phyloP scores from a whole-genome alignment of 2,797 vertebrate genomes.

The Acanthornis magna region DNA sequence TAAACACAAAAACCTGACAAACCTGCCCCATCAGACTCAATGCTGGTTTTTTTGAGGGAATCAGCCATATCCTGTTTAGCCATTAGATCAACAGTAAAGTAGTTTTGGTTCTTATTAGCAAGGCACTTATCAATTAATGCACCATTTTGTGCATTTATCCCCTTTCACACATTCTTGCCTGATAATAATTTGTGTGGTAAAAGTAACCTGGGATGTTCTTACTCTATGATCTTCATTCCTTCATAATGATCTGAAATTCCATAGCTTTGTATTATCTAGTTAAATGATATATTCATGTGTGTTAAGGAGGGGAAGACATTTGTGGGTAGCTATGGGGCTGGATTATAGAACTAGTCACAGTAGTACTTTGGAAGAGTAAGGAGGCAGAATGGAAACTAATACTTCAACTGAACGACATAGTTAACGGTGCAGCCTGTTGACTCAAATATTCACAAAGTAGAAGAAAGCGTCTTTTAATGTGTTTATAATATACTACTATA shows the following conservation, averaged over 20 bases:
- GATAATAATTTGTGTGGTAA: neutral
- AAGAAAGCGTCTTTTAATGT: neutral
- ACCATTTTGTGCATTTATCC: neutral
- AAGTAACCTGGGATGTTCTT: neutral
- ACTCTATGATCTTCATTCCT: neutral
- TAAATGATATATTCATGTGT: neutral
- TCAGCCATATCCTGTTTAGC: neutral
- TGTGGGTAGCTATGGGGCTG: neutral
- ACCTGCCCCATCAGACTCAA: neutral
- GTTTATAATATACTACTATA: neutral
- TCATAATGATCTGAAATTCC: neutral
- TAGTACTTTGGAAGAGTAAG: neutral
- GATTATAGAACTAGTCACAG: neutral
- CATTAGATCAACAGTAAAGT: neutral
- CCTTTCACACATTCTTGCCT: neutral
- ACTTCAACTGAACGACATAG: neutral
- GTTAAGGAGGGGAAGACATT: neutral
- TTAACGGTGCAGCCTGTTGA: neutral
- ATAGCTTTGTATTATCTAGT: neutral
- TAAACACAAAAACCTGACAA: neutral
- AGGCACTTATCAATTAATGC: neutral
- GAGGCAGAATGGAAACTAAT: neutral
- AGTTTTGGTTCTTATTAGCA: neutral
- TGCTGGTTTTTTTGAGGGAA: neutral
- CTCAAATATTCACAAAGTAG: neutral